These are phyloP conservation scores for Jordanella pulchra DNA, from an alignment of 2,797 vertebrate genomes.

Conservation along the genomic window DNA sequence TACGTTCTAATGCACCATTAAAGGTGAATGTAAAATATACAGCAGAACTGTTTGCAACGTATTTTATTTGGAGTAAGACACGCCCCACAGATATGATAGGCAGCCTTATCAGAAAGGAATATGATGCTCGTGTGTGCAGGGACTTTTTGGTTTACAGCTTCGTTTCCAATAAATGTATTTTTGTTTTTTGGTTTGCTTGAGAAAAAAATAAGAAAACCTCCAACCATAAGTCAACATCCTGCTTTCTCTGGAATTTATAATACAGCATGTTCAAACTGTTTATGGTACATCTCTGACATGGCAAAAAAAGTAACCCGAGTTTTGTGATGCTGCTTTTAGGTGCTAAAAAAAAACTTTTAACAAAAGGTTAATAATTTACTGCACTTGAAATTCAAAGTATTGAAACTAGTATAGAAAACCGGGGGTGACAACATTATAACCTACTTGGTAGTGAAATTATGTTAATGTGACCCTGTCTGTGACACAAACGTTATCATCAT, in stretches of 20 bases:
- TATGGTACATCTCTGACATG: neutral
- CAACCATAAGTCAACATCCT: neutral
- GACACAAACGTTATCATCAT: too few relatives aligned
- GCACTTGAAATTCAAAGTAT: too few relatives aligned
- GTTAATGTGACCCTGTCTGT: too few relatives aligned
- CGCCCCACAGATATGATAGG: neutral
- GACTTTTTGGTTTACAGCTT: neutral
- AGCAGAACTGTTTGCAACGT: neutral
- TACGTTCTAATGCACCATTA: neutral
- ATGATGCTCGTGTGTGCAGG: neutral
- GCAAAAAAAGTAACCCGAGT: neutral
- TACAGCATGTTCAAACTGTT: accelerated
- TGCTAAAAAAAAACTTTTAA: neutral
- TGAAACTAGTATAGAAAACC: too few relatives aligned
- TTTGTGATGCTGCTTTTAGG: neutral
- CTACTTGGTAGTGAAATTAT: too few relatives aligned
- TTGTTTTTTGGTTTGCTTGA: neutral
- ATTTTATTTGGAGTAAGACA: neutral
- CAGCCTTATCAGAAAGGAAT: neutral
- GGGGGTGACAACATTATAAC: too few relatives aligned
- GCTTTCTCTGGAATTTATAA: neutral
- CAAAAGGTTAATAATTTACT: too few relatives aligned
- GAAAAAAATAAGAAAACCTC: too few relatives aligned
- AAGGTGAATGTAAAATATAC: neutral
- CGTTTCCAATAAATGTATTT: neutral